phyloP scores from a whole-genome alignment of 2,888 invertebrate genomes.

The Microctonus aethiopoides region DNA sequence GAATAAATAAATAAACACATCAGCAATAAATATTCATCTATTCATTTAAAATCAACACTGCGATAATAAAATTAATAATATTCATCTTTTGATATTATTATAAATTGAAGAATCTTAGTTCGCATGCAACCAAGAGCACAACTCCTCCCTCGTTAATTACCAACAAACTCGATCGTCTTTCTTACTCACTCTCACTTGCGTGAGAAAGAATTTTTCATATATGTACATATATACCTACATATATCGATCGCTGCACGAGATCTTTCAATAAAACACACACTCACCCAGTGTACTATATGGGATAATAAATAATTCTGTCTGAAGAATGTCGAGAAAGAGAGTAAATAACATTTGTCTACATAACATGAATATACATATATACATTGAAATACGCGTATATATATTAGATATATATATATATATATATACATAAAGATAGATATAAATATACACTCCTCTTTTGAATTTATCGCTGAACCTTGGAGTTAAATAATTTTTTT shows the following conservation, averaged over 20 bases:
- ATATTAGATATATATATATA: neutral
- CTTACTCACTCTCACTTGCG: constrained; percentile 35
- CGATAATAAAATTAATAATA: no score
- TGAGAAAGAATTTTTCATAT: constrained; percentile 33
- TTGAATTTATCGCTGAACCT: constrained; percentile 15
- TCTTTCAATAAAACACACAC: constrained; percentile 33
- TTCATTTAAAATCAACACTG: no score
- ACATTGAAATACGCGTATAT: no score
- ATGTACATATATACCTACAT: neutral
- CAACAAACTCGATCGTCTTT: constrained; percentile 11
- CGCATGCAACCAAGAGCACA: constrained; percentile 14
- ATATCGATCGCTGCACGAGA: constrained; percentile 36
- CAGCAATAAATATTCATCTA: no score
- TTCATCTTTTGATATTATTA: no score
- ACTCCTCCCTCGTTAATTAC: constrained; percentile 28
- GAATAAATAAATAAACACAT: no score
- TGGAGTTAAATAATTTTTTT: constrained; percentile 8
- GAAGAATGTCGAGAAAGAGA: constrained; percentile 30
- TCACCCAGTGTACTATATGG: neutral
- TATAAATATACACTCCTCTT: constrained; percentile 1
- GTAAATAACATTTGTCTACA: constrained; percentile 18
- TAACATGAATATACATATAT: neutral
- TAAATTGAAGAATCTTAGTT: constrained; percentile 20
- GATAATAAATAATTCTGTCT: constrained; percentile 31
- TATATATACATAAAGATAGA: neutral